A percentile compares a stretch with the other conserved stretches of the same genome.
phyloP scores from a whole-genome alignment of 2,888 invertebrate species.

The Penaeus monodon region DNA sequence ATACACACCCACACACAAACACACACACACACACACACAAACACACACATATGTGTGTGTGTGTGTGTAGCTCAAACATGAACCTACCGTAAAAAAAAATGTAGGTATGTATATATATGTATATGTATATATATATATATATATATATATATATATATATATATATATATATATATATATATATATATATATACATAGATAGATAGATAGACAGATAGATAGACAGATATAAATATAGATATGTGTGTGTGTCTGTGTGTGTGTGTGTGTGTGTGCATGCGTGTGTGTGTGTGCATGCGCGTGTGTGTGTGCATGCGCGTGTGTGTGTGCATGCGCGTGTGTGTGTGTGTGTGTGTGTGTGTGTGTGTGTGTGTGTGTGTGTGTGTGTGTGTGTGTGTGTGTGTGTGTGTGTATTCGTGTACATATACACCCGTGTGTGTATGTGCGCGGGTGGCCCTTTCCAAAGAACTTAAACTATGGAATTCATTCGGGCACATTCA shows the following conservation, averaged over 20 bases:
- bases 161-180: not conserved
- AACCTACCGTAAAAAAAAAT: no score
- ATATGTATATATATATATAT: not conserved
- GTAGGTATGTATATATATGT: not conserved
- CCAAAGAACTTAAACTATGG: no score
- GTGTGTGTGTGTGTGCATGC: no score
- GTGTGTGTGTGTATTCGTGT: not conserved
- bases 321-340: slow-evolving; percentile 8
- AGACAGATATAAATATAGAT: not conserved
- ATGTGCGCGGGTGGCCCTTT: no score
- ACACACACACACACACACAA: no score
- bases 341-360: slow-evolving; percentile 11
- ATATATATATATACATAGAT: no score
- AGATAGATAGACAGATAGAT: no score
- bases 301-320: not conserved
- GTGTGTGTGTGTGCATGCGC: not conserved
- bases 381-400: not conserved
- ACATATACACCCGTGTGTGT: not conserved
- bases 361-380: not conserved
- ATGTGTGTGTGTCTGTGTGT: not conserved
- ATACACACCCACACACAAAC: not conserved
- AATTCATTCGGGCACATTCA: no score
- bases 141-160: slow-evolving; percentile 6
- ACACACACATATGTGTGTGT: not conserved
- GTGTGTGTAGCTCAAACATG: not conserved